These are phyloP conservation scores for Koerneria pararmatus DNA, from an alignment of 2,888 invertebrate species.

Conservation along the genomic window DNA sequence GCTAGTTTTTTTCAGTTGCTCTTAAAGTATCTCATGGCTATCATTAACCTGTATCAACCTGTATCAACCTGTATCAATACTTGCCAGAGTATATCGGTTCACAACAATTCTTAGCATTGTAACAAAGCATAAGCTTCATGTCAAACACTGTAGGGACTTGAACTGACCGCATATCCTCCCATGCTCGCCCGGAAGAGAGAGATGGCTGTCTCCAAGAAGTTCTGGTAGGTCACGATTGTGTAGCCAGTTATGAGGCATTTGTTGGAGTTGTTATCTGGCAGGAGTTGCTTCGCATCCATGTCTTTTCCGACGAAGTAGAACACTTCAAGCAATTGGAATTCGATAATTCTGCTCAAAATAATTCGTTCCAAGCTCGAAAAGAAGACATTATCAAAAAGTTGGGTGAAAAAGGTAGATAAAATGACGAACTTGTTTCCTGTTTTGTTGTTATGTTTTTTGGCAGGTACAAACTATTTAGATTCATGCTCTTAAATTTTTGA, in stretches of 20 bases:
- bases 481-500: no score
- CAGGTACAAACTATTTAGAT: no score
- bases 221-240: conserved; percentile 64
- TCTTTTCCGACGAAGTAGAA: conserved; percentile 82
- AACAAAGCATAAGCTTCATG: neutral
- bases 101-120: no score
- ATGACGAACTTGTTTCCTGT: no score
- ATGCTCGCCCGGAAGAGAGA: conserved; percentile 93
- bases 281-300: conserved; percentile 56
- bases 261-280: conserved; percentile 32
- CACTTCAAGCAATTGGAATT: conserved; percentile 60
- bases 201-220: conserved; percentile 90
- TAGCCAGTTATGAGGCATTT: conserved; percentile 35
- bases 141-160: neutral
- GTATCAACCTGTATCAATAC: no score
- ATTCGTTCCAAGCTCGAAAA: no score
- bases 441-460: no score
- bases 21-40: no score
- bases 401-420: conserved; percentile 10
- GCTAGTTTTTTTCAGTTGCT: neutral
- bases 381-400: neutral
- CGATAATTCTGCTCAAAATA: no score
- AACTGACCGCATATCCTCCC: conserved; percentile 89
- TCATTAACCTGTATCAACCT: no score
- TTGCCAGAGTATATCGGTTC: no score